Evolutionary conservation across 2,797 vertebrate genomes (phyloP).

Genomic region (Aplochiton taeniatus): DNA sequence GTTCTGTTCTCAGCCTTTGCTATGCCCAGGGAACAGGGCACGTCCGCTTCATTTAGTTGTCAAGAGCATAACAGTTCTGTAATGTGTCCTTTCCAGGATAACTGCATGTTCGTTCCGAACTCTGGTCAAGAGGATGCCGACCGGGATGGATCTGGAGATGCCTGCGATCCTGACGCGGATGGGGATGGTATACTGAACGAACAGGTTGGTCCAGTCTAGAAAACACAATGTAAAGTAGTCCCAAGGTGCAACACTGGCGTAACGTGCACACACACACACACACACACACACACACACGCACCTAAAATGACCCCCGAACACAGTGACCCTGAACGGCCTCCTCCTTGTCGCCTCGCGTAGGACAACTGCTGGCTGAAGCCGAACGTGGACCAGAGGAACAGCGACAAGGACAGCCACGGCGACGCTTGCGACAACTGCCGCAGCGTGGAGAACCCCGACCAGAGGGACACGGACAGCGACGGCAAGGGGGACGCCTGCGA

Average conservation of each 20-base stretch:
- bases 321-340: not conserved
- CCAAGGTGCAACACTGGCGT: conserved; percentile 3
- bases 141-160: conserved; percentile 84
- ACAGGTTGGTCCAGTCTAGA: conserved; percentile 74
- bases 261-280: not conserved
- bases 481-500: conserved; percentile 95
- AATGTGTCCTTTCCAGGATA: conserved; percentile 78
- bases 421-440: conserved; percentile 97
- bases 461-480: conserved; percentile 91
- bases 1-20: too few species aligned
- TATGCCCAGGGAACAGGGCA: too few species aligned
- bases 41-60: too few species aligned
- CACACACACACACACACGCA: not conserved
- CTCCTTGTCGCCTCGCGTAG: conserved; percentile 61
- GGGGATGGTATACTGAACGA: conserved; percentile 94
- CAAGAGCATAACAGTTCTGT: too few species aligned
- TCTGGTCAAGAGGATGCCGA: conserved; percentile 98
- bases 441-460: conserved; percentile 88
- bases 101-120: conserved; percentile 92
- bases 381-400: conserved; percentile 92
- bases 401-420: conserved; percentile 91
- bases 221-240: too few species aligned
- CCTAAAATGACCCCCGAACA: not conserved
- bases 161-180: conserved; percentile 93
- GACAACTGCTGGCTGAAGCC: conserved; percentile 92